Percentiles rank a stretch among this genome's conserved stretches.
These are phyloP conservation scores for Zeugodacus cucurbitae DNA, from an alignment of 1,140 invertebrate species.

Conservation along the genomic window DNA sequence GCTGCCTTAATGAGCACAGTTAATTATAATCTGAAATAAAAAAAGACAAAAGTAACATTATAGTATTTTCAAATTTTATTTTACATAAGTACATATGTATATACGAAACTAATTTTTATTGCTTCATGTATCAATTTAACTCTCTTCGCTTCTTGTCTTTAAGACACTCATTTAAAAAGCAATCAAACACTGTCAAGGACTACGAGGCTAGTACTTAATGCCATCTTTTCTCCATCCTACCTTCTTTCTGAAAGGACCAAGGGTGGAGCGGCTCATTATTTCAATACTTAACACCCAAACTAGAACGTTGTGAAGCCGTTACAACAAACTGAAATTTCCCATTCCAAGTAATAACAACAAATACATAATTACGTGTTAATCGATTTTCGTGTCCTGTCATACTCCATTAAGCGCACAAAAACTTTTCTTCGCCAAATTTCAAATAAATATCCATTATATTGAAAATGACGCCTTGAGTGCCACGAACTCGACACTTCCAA, in stretches of 20 bases:
- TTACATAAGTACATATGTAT: too few relatives aligned
- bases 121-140: too few relatives aligned
- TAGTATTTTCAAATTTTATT: too few relatives aligned
- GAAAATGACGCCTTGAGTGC: neutral
- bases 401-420: neutral
- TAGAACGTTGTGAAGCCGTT: neutral
- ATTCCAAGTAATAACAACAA: neutral
- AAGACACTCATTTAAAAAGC: too few relatives aligned
- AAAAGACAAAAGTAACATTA: neutral
- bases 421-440: neutral
- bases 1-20: neutral
- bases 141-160: too few relatives aligned
- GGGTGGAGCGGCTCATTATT: neutral
- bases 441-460: constrained; percentile 19
- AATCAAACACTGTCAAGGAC: too few relatives aligned
- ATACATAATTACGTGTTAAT: neutral
- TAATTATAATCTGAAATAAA: neutral
- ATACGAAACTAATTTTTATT: too few relatives aligned
- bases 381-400: neutral
- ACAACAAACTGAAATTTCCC: neutral
- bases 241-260: too few relatives aligned
- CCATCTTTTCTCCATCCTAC: too few relatives aligned
- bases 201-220: too few relatives aligned
- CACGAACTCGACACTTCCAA: neutral
- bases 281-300: neutral